Percentiles rank a stretch among this genome's conserved stretches.
Evolutionary conservation across 1,140 invertebrate species (phyloP).

Genomic region (Ladona fulva): DNA sequence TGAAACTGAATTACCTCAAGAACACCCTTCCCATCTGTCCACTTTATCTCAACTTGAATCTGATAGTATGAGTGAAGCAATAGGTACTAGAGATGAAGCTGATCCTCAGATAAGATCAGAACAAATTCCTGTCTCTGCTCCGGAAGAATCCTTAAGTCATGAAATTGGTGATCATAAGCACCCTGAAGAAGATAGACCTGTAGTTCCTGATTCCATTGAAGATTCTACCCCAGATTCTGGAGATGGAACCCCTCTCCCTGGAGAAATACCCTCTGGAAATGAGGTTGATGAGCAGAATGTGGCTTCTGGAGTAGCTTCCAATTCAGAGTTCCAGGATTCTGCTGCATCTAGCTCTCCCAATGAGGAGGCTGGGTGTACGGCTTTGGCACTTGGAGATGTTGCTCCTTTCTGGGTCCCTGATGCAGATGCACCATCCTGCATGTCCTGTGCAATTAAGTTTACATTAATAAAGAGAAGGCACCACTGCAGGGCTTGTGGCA

Average conservation of each 20-base stretch:
- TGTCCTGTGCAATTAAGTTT: slow-evolving; percentile 70
- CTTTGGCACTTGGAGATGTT: slow-evolving; percentile 50
- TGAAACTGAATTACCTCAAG: slow-evolving; percentile 25
- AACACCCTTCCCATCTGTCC: slow-evolving; percentile 27
- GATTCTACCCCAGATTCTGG: too few species aligned
- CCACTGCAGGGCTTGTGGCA: slow-evolving; percentile 79
- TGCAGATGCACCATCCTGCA: slow-evolving; percentile 65
- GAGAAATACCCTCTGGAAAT: neutral
- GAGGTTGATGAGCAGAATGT: too few species aligned
- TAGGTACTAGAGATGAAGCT: slow-evolving; percentile 35
- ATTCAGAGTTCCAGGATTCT: too few species aligned
- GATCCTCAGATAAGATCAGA: slow-evolving; percentile 15
- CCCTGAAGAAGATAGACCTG: too few species aligned
- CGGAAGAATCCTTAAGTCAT: slow-evolving; percentile 30
- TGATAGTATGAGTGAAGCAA: slow-evolving; percentile 24
- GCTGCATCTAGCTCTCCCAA: too few species aligned
- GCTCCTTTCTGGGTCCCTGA: slow-evolving; percentile 82
- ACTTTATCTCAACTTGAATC: slow-evolving; percentile 28
- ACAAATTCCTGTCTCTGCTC: slow-evolving; percentile 24
- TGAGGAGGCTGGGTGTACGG: neutral
- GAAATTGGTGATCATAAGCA: too few species aligned
- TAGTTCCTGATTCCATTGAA: neutral
- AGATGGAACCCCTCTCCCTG: too few species aligned
- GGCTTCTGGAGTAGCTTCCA: too few species aligned
- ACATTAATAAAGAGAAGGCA: slow-evolving; percentile 73